Evolutionary conservation across 2,797 vertebrate species (phyloP).

Genomic region (Phoxinus dragarum): DNA sequence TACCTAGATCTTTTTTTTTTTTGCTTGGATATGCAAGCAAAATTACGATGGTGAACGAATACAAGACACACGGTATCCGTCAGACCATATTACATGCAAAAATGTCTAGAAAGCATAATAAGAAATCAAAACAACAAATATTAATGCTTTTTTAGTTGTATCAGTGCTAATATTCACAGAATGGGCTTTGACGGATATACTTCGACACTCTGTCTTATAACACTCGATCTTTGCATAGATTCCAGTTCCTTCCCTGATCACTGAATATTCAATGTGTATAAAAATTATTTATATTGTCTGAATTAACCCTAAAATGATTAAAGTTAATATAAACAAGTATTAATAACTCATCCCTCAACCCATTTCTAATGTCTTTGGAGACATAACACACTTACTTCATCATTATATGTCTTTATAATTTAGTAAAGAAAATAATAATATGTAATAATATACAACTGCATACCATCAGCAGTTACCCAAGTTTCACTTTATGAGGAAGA

Average conservation of each 20-base stretch:
- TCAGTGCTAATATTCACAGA: constrained; percentile 47
- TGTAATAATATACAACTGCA: constrained; percentile 8
- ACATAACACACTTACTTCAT: constrained; percentile 11
- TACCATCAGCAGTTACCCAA: neutral
- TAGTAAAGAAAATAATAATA: constrained; percentile 11
- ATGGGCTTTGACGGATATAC: constrained; percentile 16
- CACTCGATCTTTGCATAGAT: constrained; percentile 49
- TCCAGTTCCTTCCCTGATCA: constrained; percentile 36
- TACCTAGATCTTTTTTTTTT: neutral
- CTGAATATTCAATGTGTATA: constrained; percentile 31
- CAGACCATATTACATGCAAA: constrained; percentile 47
- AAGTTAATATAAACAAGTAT: constrained; percentile 8
- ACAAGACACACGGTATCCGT: constrained; percentile 28
- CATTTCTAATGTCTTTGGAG: constrained; percentile 8
- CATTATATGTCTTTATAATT: constrained; percentile 12
- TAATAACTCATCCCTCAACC: neutral
- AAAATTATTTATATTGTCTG: neutral
- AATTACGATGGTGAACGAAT: neutral
- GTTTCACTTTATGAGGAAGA: constrained; percentile 10
- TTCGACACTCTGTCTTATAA: constrained; percentile 27
- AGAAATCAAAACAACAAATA: constrained; percentile 49
- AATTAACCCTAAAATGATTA: neutral
- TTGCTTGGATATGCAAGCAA: constrained; percentile 8
- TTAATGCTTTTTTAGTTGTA: constrained; percentile 20
- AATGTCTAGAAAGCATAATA: constrained; percentile 40